Evolutionary conservation across 2,113 vertebrate species (phyloP).

Genomic region (Tychaedon coryphoeus): DNA sequence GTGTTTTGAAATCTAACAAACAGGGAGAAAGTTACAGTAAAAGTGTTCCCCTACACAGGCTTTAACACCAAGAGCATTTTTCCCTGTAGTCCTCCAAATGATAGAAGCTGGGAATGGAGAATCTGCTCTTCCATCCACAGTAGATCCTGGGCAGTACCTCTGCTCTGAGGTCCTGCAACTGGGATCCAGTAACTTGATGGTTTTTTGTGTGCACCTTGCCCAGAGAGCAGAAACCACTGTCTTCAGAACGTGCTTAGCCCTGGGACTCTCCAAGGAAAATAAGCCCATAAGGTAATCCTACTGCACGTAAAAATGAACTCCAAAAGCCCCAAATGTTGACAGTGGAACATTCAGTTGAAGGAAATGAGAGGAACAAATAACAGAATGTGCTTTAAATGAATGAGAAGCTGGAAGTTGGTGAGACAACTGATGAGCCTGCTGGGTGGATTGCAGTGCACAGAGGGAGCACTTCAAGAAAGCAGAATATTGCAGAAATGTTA

Average conservation of each 20-base stretch:
- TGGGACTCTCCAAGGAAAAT: not conserved
- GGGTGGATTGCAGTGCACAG: not conserved
- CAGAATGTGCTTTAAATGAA: not conserved
- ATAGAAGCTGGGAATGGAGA: not conserved
- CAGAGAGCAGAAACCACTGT: not conserved
- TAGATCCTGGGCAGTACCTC: not conserved
- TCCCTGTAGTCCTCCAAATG: not conserved
- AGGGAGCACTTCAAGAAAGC: not conserved
- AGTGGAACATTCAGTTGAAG: not conserved
- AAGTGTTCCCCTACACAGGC: not conserved
- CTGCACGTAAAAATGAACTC: not conserved
- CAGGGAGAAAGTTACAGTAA: not conserved
- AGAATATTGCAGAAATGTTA: not conserved
- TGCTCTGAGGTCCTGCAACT: not conserved
- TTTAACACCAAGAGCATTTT: not conserved
- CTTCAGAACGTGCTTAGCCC: not conserved
- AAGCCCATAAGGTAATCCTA: not conserved
- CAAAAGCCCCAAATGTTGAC: not conserved
- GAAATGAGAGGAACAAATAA: not conserved
- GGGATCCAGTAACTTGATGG: fast-evolving
- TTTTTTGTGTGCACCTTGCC: not conserved
- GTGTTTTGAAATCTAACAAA: not conserved
- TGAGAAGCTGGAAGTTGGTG: not conserved
- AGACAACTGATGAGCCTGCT: not conserved
- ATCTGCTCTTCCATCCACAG: not conserved